Conservation (phyloP, 2,113 vertebrate genomes). For the Terrapene triunguis region DNA sequence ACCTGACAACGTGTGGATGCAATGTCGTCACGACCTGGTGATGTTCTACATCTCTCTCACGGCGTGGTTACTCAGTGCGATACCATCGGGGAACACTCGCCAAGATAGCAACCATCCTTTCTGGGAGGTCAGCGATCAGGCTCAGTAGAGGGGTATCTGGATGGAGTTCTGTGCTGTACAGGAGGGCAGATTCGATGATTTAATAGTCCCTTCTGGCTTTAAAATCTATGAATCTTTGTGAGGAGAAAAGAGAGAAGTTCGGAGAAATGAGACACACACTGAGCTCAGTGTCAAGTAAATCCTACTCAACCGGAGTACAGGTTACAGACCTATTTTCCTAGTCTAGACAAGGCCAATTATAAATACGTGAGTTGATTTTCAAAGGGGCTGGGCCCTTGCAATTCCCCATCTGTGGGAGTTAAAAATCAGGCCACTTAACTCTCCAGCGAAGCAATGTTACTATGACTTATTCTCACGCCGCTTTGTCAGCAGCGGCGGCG, state of each 20-base stretch:
- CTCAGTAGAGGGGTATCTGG: not conserved
- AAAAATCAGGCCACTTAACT: not conserved
- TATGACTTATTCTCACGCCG: rapidly evolving
- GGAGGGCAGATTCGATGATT: no score
- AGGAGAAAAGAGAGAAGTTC: not conserved
- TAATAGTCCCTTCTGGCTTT: not conserved
- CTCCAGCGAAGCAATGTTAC: rapidly evolving
- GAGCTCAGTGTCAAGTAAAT: not conserved
- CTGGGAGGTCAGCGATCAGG: not conserved
- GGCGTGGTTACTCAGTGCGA: not conserved
- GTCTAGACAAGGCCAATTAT: not conserved
- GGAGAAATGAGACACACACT: not conserved
- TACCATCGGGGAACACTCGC: not conserved
- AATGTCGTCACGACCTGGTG: not conserved
- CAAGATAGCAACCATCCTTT: not conserved
- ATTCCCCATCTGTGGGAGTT: not conserved
- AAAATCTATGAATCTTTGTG: not conserved
- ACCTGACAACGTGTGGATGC: not conserved
- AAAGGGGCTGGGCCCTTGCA: rapidly evolving
- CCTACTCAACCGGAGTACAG: not conserved
- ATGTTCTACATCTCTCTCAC: not conserved
- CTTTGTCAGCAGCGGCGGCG: not conserved
- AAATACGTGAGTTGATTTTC: rapidly evolving
- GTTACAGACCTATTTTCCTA: not conserved
- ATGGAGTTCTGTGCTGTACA: no score